Evolutionary conservation across 2,113 vertebrate species (phyloP), one percentile per base, ranked within the genome.

Genomic region (Chionis minor): DNA sequence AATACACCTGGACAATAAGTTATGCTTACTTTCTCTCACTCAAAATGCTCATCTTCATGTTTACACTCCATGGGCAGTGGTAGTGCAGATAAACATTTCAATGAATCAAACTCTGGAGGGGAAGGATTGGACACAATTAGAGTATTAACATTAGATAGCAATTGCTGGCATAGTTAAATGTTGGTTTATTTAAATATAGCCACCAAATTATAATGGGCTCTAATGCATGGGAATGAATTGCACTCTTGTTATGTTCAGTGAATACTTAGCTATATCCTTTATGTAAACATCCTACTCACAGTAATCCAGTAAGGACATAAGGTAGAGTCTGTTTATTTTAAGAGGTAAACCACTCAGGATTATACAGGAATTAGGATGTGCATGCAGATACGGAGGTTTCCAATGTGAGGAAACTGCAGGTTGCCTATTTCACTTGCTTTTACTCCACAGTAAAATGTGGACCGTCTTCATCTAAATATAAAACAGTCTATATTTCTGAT

Each of bases 261-360:
- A 92, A 95, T 72, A 88, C 96, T 95, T 96, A 95, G 78, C 81
- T 96, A 74, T 93, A 95, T 92, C 96, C 94, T 96, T 96, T 97
- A 70, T 96, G 84, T 97, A 98, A 97, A 96, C 91, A 98, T 97
- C 96, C 94, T 97, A 95, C 92, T 97, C 89, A 66, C n/a, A 95
- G 86, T 97, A 97, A 97, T 95, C 83, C 96, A 96, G 63, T 97
- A 97, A 97, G 54, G 81, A 82, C 85, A 45, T 94, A 96, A 96
- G 86, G 94, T 96, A 95, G 96, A 94, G 86, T 81, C 84, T 96
- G 81, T 97, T 95, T 95, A 97, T 96, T 96, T 96, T 95, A 96
- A 94, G 78, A 94, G 89, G 88, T 93, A 98, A 96, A 97, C 90
- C 81, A 92, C 86, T 95, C 88, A 96, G 65, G 86, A 96, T 94